A percentile compares a stretch with the other conserved stretches of the same genome.
Conservation (phyloP, 2,113 vertebrate species). For the Notechis scutatus region DNA sequence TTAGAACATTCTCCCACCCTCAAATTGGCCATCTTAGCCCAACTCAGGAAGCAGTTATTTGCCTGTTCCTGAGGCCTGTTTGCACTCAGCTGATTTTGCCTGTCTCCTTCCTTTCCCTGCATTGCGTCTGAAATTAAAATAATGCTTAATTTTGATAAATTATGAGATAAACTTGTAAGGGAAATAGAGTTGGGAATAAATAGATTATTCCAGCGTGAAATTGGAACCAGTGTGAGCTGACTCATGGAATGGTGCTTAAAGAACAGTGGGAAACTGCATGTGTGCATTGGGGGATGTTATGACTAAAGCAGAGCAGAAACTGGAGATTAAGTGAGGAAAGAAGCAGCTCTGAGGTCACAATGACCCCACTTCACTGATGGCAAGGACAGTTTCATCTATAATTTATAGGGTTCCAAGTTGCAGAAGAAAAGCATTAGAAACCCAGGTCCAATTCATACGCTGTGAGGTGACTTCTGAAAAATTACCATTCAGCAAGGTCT, state of each 20-base stretch:
- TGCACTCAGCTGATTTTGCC: not conserved
- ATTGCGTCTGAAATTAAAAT: conserved; percentile 49
- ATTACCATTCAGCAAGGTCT: not conserved
- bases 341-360: conserved; percentile 36
- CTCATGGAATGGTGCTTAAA: conserved; percentile 44
- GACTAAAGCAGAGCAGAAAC: conserved; percentile 46
- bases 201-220: conserved; percentile 46
- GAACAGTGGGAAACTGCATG: conserved; percentile 42
- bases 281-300: conserved; percentile 14
- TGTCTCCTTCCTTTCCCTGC: not conserved
- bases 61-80: not conserved
- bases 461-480: not conserved
- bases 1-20: not conserved
- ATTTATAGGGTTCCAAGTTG: not conserved
- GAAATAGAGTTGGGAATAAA: conserved; percentile 39
- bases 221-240: conserved; percentile 50
- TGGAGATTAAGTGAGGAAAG: conserved; percentile 54
- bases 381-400: not conserved
- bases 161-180: conserved; percentile 24
- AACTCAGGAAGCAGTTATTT: accelerated
- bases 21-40: not conserved
- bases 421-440: not conserved
- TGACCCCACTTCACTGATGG: conserved; percentile 5
- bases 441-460: not conserved
- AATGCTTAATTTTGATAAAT: conserved; percentile 52